Evolutionary conservation across 2,113 vertebrate species (phyloP), one percentile per base, ranked within the genome.

Genomic region (Lutjanus erythropterus): DNA sequence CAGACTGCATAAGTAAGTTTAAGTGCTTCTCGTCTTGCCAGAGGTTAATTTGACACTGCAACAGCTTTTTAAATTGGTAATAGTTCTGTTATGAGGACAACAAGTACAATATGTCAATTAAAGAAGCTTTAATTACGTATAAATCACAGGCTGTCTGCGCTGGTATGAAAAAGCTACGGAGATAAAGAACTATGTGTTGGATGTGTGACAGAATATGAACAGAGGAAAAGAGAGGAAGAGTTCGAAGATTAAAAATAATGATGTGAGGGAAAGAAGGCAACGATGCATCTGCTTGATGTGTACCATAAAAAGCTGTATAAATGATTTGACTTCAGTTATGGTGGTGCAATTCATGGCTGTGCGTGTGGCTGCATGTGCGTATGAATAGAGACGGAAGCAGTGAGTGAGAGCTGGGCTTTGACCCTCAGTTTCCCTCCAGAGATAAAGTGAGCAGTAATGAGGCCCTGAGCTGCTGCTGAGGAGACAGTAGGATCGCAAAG

Each of bases 371-470:
- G 74, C 85, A 72, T 76, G 65, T 15, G 37, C 75, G 50, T 27
- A 14, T 42, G 41, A 12, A 46, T n/a, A 4, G 41, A 72, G 71
- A 61, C 21, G 2, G 55, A 71, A 49, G 31, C 60, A 76, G 71
- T 49, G 87, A 84, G 47, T 55, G 59, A 81, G 59, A 81, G 78
- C 67, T 76, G 25, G 29, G 61, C 72, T 77, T 76, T 69, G 76
- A 84, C 80, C 71, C 60, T 85, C 46, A 60, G 67, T 78, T 21
- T 83, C 79, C 73, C 84, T 70, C 49, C 58, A 78, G 84, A 89
- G 80, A 86, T 84, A 49, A 82, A 88, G 71, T 56, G 59, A 80
- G 79, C 62, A 5, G 61, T 93, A 91, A 92, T 58, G 88, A 92
- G 79, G 78, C 81, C 88, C 89, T 53, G 75, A 81, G 85, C 76